Evolutionary conservation across 2,888 invertebrate genomes (phyloP), one percentile per base, ranked within the genome.

Genomic region (Coecobrya sp.): DNA sequence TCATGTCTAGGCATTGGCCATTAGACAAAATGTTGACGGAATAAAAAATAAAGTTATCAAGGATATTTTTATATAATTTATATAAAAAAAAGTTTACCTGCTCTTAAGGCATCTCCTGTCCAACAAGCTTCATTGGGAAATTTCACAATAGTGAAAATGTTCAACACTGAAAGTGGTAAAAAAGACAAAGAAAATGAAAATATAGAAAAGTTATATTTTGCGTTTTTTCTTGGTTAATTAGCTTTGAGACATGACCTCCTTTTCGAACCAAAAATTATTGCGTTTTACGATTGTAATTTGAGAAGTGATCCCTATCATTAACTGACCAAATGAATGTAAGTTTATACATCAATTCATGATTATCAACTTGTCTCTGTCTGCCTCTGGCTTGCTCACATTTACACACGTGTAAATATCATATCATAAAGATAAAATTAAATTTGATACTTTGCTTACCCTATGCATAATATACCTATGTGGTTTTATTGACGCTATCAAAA

Each of bases 71-170:
- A n/a, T 19, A 11, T 5, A 10, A 13, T 65, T 25, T 25, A 13
- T 65, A 65, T 7, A 49, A 1, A 1, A n/a, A 4, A 11, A 8
- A n/a, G n/a, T 42, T 89, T 89, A 94, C 94, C 94, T 70, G 95
- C 93, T 91, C 95, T 62, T 65, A 94, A 82, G 1, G 94, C 93
- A 91, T 95, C 95, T 52, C 94, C 94, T 19, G 95, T 95, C 95
- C 95, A 95, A 91, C 95, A 95, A 13, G 95, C 95, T 89, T 95
- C 95, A 93, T 95, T 95, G 10, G 95, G 95, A 91, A 95, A 95
- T 68, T 95, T 95, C 30, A 95, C 95, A 86, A 95, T 95, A n/a
- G 95, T 95, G 92, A 95, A 95, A 84, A 95, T 95, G 82, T 95
- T 95, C 92, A 95, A 86, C 86, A 95, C 95, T 95, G 94, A 62